These are phyloP conservation scores for Babyrousa celebensis DNA, from an alignment of 2,797 vertebrate genomes.

Conservation along the genomic window DNA sequence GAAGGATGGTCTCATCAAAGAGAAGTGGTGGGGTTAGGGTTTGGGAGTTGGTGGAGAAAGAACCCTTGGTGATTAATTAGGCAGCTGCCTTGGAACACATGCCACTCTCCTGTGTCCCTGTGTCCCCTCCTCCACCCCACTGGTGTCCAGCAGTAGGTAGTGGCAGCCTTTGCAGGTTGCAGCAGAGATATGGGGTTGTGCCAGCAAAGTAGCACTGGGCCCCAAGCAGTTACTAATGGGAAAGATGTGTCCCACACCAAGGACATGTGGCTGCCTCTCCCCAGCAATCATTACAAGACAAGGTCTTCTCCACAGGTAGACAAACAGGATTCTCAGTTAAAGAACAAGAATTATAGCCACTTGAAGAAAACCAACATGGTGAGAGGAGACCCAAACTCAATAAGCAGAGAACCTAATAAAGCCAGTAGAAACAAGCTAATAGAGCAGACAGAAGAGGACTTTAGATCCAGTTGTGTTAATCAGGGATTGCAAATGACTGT, in stretches of 20 bases:
- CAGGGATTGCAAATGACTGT: neutral
- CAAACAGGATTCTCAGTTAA: neutral
- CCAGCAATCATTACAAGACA: neutral
- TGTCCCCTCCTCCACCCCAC: fast-evolving
- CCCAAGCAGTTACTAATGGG: neutral
- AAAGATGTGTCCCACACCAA: neutral
- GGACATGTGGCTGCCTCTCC: neutral
- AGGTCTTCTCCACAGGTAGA: neutral
- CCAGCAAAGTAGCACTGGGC: neutral
- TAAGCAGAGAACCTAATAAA: neutral
- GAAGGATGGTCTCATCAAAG: neutral
- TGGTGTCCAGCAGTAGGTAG: neutral
- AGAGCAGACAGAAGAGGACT: neutral
- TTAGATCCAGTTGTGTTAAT: neutral
- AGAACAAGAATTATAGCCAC: neutral
- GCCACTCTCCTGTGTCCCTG: neutral
- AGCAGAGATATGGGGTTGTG: neutral
- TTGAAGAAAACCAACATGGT: neutral
- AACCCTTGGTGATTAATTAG: neutral
- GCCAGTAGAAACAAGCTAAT: neutral
- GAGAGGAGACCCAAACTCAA: neutral
- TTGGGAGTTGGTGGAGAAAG: neutral
- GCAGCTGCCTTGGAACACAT: too few species aligned
- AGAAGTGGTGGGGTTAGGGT: fast-evolving
- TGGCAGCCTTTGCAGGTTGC: neutral